phyloP scores from a whole-genome alignment of 2,888 invertebrate genomes.

The Perizoma flavofasciatum region DNA sequence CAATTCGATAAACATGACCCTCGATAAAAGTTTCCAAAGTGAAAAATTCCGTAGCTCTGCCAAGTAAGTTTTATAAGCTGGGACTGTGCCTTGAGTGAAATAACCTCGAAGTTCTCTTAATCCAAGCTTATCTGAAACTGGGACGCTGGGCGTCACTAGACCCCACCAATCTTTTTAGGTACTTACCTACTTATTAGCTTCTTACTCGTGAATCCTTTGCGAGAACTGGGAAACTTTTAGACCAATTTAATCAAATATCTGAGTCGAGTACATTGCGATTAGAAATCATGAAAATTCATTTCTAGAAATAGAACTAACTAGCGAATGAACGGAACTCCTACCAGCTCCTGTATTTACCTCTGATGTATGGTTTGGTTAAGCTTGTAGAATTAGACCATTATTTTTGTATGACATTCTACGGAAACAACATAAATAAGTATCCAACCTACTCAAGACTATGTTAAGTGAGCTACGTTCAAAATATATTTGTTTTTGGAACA shows the following conservation, averaged over 20 bases:
- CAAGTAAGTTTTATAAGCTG: constrained; percentile 21
- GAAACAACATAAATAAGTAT: not conserved
- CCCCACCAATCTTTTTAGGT: constrained; percentile 31
- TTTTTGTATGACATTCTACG: not conserved
- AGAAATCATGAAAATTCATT: not conserved
- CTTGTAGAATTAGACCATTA: not conserved
- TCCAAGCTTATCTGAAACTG: constrained; percentile 46
- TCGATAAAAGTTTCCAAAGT: constrained; percentile 32
- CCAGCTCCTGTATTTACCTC: not conserved
- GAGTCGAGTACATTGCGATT: not conserved
- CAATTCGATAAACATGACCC: constrained; percentile 1
- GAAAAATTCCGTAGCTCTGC: constrained; percentile 26
- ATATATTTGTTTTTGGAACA: not conserved
- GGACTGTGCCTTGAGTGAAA: constrained; percentile 33
- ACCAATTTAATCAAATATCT: constrained; percentile 25
- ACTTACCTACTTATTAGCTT: constrained; percentile 34
- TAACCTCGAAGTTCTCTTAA: constrained; percentile 42
- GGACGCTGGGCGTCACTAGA: constrained; percentile 36
- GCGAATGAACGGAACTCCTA: not conserved
- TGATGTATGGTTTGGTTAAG: not conserved
- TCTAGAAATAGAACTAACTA: constrained; percentile 8
- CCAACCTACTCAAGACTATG: no score
- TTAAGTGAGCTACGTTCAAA: not conserved
- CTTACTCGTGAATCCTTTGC: constrained; percentile 23
- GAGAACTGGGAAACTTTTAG: constrained; percentile 24